Conservation (phyloP, 1,140 invertebrate genomes). For the Lepidurus couesii region DNA sequence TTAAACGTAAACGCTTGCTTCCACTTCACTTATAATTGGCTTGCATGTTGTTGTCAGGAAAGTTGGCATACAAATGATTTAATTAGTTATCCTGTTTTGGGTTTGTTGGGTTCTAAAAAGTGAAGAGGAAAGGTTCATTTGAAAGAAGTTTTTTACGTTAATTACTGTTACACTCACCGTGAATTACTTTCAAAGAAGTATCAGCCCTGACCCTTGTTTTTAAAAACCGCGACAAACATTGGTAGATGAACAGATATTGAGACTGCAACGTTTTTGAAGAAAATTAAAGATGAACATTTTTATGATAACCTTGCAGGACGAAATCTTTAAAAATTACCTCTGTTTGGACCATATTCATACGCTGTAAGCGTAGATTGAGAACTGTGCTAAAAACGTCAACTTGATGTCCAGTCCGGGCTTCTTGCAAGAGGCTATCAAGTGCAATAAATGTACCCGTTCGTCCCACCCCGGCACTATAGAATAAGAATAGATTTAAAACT, state of each 20-base stretch:
- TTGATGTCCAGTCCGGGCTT: slow-evolving; percentile 40
- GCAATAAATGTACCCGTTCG: slow-evolving; percentile 61
- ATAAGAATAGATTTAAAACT: neutral
- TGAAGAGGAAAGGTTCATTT: too few relatives aligned
- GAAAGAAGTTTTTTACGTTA: too few relatives aligned
- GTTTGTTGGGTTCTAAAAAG: too few relatives aligned
- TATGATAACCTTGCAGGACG: too few relatives aligned
- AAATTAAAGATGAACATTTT: slow-evolving; percentile 27
- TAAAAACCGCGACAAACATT: slow-evolving; percentile 35
- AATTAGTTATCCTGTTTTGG: too few relatives aligned
- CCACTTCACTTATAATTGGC: too few relatives aligned
- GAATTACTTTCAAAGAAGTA: too few relatives aligned
- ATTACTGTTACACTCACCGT: too few relatives aligned
- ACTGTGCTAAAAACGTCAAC: slow-evolving; percentile 46
- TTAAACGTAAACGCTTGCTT: too few relatives aligned
- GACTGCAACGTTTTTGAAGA: slow-evolving; percentile 42
- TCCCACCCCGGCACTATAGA: slow-evolving; percentile 52
- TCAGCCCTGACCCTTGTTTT: slow-evolving; percentile 12
- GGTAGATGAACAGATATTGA: slow-evolving; percentile 53
- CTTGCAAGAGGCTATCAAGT: slow-evolving; percentile 86
- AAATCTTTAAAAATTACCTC: slow-evolving; percentile 45
- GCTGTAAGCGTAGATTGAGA: slow-evolving; percentile 43
- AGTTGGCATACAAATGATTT: too few relatives aligned
- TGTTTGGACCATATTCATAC: slow-evolving; percentile 52
- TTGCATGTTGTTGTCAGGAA: too few relatives aligned